Conservation (phyloP, 2,113 vertebrate genomes). For the Astur gentilis region DNA sequence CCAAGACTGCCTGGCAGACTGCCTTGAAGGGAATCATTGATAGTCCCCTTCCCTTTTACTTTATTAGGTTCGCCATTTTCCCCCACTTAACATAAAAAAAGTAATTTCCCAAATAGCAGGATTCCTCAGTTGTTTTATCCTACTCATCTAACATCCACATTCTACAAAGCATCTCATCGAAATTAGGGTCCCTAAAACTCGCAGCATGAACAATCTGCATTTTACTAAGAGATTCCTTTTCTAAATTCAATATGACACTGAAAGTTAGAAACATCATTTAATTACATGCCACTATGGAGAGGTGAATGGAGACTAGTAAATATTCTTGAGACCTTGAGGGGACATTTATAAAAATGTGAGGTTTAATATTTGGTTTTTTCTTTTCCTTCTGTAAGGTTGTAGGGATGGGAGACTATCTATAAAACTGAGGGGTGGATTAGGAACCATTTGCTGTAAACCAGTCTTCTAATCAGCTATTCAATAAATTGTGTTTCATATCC, state of each 20-base stretch:
- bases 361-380: not conserved
- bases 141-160: not conserved
- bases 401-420: not conserved
- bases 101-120: conserved; percentile 63
- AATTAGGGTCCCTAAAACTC: conserved; percentile 58
- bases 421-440: conserved; percentile 33
- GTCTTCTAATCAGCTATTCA: conserved; percentile 2
- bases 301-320: conserved; percentile 19
- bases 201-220: conserved; percentile 19
- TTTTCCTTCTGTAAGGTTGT: not conserved
- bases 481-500: not conserved
- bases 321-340: conserved; percentile 5
- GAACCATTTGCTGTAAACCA: not conserved
- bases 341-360: not conserved
- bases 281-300: not conserved
- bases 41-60: conserved; percentile 36
- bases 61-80: conserved; percentile 49
- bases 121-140: conserved; percentile 54
- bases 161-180: conserved; percentile 48
- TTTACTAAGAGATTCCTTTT: conserved; percentile 56
- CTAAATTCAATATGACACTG: conserved; percentile 36
- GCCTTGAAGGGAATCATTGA: conserved; percentile 61
- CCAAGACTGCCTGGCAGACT: conserved; percentile 61
- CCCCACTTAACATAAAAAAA: conserved; percentile 54
- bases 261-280: conserved; percentile 35